Evolutionary conservation across 2,113 vertebrate species (phyloP).

Genomic region (Cyanocitta stelleri): DNA sequence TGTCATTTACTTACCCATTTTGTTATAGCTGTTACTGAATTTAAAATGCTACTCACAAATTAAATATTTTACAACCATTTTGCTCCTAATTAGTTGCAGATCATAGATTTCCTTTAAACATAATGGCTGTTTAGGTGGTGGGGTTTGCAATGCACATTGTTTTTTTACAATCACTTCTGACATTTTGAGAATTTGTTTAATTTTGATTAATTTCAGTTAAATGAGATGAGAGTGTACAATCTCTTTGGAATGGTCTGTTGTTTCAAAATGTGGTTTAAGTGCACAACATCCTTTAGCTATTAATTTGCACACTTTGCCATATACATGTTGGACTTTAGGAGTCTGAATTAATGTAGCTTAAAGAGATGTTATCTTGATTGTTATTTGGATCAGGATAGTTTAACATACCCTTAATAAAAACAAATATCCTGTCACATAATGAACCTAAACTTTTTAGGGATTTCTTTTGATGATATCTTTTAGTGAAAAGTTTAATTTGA

Average conservation of each 20-base stretch:
- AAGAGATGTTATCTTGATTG: conserved; percentile 19
- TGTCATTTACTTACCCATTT: conserved; percentile 60
- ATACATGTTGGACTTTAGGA: neutral
- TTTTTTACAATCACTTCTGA: conserved; percentile 30
- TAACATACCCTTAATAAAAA: conserved; percentile 15
- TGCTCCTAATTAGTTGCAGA: conserved; percentile 68
- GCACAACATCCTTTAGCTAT: neutral
- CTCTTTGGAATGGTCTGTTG: neutral
- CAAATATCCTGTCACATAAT: neutral
- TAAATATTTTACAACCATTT: conserved; percentile 70
- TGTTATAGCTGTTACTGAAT: conserved; percentile 58
- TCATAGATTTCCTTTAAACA: conserved; percentile 63
- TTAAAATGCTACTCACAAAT: conserved; percentile 62
- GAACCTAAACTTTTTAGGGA: neutral
- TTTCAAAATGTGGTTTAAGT: neutral
- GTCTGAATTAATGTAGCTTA: conserved; percentile 27
- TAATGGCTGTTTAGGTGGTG: conserved; percentile 15
- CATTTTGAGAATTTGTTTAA: conserved; percentile 48
- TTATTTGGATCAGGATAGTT: conserved; percentile 14
- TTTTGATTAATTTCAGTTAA: conserved; percentile 15
- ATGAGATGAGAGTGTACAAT: neutral
- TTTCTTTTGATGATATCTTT: neutral
- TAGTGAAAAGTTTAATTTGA: neutral
- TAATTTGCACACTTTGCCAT: neutral
- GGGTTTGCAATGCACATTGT: conserved; percentile 2